These are phyloP conservation scores for Halcyon leucocephala DNA, from an alignment of 2,797 vertebrate species.

Conservation along the genomic window DNA sequence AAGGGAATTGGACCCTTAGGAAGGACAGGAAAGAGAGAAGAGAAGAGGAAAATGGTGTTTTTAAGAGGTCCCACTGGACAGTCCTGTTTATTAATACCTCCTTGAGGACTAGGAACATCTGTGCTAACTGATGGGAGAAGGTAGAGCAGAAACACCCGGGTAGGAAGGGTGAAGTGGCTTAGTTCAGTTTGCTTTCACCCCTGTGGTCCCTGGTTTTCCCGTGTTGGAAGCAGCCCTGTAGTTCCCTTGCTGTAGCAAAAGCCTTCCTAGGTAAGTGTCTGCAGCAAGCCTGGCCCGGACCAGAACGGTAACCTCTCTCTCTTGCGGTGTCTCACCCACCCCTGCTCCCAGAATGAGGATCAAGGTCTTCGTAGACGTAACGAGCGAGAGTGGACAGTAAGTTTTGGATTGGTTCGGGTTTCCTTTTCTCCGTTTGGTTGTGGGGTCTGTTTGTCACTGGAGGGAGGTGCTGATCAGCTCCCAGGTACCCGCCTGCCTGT, in stretches of 20 bases:
- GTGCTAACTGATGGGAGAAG: background rate
- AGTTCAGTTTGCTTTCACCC: background rate
- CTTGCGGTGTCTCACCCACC: slow-evolving; percentile 57
- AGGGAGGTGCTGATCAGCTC: background rate
- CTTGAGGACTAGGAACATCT: background rate
- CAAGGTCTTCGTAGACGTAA: slow-evolving; percentile 88
- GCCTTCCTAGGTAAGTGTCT: slow-evolving; percentile 8
- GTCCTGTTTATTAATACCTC: background rate
- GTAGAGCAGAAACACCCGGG: background rate
- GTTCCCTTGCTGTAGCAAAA: slow-evolving; percentile 20
- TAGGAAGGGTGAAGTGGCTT: background rate
- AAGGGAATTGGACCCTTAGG: background rate
- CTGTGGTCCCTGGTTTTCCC: slow-evolving; percentile 10
- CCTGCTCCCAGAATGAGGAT: slow-evolving; percentile 84
- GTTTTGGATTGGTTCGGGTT: slow-evolving; percentile 68
- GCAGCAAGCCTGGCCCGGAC: background rate
- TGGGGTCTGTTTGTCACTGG: background rate
- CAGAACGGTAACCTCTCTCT: slow-evolving; percentile 59
- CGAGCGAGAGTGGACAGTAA: slow-evolving; percentile 85
- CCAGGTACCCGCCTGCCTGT: background rate
- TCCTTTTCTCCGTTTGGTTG: background rate
- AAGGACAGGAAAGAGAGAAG: background rate
- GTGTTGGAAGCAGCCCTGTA: slow-evolving; percentile 38
- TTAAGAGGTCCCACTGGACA: background rate
- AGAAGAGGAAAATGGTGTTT: background rate